Evolutionary conservation across 2,888 invertebrate genomes (phyloP).

Genomic region (Physocephala rufipes): DNA sequence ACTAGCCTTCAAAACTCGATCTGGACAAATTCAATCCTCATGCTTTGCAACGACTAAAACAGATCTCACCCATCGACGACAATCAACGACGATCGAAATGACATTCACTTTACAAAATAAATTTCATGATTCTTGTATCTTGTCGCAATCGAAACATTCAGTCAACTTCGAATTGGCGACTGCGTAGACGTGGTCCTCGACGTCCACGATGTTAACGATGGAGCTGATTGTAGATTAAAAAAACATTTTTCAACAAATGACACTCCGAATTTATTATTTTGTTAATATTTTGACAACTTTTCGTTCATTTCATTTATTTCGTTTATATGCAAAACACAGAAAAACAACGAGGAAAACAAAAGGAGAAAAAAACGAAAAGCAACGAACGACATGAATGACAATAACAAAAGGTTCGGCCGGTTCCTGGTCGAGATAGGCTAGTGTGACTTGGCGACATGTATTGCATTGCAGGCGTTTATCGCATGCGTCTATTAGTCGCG

Average conservation of each 20-base stretch:
- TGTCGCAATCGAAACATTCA: slow-evolving; percentile 40
- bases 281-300: slow-evolving; percentile 47
- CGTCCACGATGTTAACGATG: background rate
- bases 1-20: slow-evolving; percentile 3
- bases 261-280: slow-evolving; percentile 48
- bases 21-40: background rate
- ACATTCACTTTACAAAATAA: slow-evolving; percentile 22
- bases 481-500: slow-evolving; percentile 24
- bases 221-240: slow-evolving; percentile 44
- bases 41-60: slow-evolving; percentile 1
- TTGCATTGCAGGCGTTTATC: background rate
- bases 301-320: slow-evolving; percentile 17
- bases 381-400: background rate
- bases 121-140: slow-evolving; percentile 18
- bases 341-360: no score
- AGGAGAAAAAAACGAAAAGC: no score
- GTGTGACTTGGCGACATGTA: background rate
- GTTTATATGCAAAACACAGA: background rate
- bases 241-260: slow-evolving; percentile 46
- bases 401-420: background rate
- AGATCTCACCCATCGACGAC: background rate
- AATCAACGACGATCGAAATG: background rate
- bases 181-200: slow-evolving; percentile 25
- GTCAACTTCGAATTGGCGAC: slow-evolving; percentile 30
- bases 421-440: background rate